Base-by-base conservation (phyloP, 2,888 invertebrate species). In the Catocala fraxini region DNA sequence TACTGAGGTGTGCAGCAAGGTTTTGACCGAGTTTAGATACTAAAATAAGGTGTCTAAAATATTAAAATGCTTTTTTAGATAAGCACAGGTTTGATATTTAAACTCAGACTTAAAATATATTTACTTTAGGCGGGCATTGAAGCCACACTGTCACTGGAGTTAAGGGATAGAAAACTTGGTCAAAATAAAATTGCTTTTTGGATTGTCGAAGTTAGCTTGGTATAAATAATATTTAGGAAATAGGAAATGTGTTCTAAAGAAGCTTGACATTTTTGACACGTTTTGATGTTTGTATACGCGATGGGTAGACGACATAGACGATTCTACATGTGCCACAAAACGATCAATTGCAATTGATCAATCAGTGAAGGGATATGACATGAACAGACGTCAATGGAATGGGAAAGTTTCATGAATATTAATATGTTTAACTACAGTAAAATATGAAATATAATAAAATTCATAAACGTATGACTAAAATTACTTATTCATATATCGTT, bases 251-350 rank as follows among this genome's bases (percentile, higher is more conserved):
- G 72, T 76, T 74, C 72, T 70, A 68, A 62, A 65, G 52, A 68
- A 65, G 65, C 70, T 72, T 70, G 70, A 71, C 77, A 69, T 72
- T 76, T 77, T 77, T 76, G 77, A 74, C 73, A 76, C 69, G 71
- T 75, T 75, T 75, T 74, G 48, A 75, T 55, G 52, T 71, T 73
- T 76, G 59, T 73, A 66, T 59, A 69, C 48, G 63, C 34, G 64
- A 46, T 67, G 70, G 11, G 7, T 59, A 54, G 64, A 58, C 42
- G 61, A 56, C 57, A 54, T 47, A 59, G 46, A 51, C 49, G 39
- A 13, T 49, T 15, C 9, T 45, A 42, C 4, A 39, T 39, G 35
- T 39, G 35, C 35, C 35, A 39, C n/a, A 5, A 51, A 35, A 51
- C 5, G n/a, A 41, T 39, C 15, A 15, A 41, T 10, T 6, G 41